Evolutionary conservation across 2,113 vertebrate species (phyloP), one percentile per base, ranked within the genome.

Genomic region (Hyaena hyaena): DNA sequence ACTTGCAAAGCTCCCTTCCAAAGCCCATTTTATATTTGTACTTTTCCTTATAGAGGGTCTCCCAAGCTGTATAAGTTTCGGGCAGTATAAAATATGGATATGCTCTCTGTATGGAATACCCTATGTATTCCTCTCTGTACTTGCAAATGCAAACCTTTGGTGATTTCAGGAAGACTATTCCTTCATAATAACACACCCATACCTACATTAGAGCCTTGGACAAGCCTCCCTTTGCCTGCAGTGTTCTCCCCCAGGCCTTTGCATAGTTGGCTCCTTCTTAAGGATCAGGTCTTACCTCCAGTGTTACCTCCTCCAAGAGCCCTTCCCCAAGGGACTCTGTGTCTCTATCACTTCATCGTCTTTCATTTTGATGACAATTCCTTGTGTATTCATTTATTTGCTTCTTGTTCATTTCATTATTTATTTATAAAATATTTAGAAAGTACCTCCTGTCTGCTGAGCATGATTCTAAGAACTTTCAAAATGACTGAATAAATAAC

Each of bases 381-480:
- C 33, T 88, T 95, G 24, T 58, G 43, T 81, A 63, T 50, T 93
- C 11, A 12, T 80, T 63, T 65, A 8, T 79, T 90, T 96, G 26
- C 53, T 96, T 73, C 45, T 31, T 82, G 7, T 82, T 77, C 55
- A 55, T 63, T 61, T 83, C 45, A n/a, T 26, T 76, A 74, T 76
- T 63, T 92, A 82, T 79, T 69, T 45, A 66, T 71, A 17, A 45
- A 61, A 61, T 88, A 84, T 31, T 58, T 95, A 26, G 19, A 66
- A 79, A 89, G 4, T 79, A 16, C 50, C 48, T 87, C n/a, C 88
- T 84, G 21, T 80, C 7, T 93, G 63, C n/a, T 66, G 43, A 61
- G 74, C 33, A 80, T 79, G 71, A 87, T 39, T 91, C 39, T 83
- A 96, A 97, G 63, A 35, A 43, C 39, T 93, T 84, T 82, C 84